A percentile compares a stretch with the other conserved stretches of the same genome.
Evolutionary conservation across 23 tunicate genomes (phyloP).

Genomic region (Diplosoma virens): DNA sequence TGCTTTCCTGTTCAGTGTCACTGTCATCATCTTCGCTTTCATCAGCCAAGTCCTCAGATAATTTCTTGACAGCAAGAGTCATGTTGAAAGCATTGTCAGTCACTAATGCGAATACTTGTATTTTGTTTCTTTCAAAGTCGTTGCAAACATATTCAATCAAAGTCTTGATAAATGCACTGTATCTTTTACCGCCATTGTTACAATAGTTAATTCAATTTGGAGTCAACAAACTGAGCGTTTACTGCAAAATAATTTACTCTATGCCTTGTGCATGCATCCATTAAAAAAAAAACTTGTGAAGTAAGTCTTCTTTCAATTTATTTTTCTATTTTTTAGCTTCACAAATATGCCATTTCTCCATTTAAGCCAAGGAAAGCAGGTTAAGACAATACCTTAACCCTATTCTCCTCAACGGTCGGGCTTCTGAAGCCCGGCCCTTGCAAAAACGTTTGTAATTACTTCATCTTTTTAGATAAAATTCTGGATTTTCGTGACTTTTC

Average conservation of each 20-base stretch:
- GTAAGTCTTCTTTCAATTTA: neutral
- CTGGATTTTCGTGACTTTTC: too few species aligned
- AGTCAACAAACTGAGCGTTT: neutral
- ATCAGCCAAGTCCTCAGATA: neutral
- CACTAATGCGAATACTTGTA: neutral
- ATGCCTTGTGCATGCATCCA: neutral
- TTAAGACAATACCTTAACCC: too few species aligned
- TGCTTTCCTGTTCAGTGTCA: neutral
- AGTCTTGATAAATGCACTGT: neutral
- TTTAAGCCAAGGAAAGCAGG: too few species aligned
- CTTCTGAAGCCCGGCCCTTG: too few species aligned
- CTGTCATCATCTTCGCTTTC: neutral
- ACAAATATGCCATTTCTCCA: too few species aligned
- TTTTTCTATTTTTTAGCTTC: neutral
- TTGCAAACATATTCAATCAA: neutral
- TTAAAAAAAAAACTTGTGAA: neutral
- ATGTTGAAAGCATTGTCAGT: neutral
- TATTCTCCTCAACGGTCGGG: too few species aligned
- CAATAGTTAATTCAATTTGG: neutral
- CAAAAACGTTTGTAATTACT: too few species aligned
- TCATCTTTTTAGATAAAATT: too few species aligned
- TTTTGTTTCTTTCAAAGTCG: neutral
- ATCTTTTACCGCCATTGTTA: neutral
- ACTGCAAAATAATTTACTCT: neutral
- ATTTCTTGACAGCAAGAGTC: neutral